Percentiles rank a stretch among this genome's conserved stretches.
phyloP scores from a whole-genome alignment of 2,113 vertebrate genomes.

The Gambusia affinis region DNA sequence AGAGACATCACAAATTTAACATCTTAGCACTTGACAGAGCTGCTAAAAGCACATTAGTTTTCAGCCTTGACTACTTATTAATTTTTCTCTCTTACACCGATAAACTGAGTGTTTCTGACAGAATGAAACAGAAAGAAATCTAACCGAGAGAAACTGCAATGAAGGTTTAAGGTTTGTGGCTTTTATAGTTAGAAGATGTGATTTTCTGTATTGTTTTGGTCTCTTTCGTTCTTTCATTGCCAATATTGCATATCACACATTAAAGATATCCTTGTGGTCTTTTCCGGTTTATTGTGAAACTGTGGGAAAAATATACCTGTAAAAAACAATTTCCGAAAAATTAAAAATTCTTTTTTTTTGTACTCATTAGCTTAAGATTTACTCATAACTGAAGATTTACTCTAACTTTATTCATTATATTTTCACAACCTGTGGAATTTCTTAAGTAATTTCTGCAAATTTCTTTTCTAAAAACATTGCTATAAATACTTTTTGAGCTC shows the following conservation, averaged over 20 bases:
- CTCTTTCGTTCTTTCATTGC: no score
- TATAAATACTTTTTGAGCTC: not conserved
- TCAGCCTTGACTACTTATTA: not conserved
- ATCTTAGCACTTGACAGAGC: constrained; percentile 1
- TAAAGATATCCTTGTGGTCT: not conserved
- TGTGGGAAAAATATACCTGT: no score
- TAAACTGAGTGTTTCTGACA: no score
- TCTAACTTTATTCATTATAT: not conserved
- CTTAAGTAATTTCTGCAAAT: not conserved
- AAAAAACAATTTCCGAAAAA: no score
- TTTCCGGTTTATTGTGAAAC: no score
- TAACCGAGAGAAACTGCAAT: no score
- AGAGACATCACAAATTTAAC: not conserved
- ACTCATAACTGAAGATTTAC: not conserved
- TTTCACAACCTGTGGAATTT: not conserved
- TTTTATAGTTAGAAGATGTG: no score
- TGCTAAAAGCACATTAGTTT: not conserved
- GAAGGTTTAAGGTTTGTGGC: no score
- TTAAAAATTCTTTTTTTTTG: no score
- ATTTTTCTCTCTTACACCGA: not conserved
- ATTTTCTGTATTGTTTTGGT: no score
- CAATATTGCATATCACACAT: not conserved
- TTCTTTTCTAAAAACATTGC: not conserved
- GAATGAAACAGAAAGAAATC: no score
- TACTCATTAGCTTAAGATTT: no score